Evolutionary conservation across 2,113 vertebrate genomes (phyloP), one percentile per base, ranked within the genome.

Genomic region (Protomyctophum bolini): DNA sequence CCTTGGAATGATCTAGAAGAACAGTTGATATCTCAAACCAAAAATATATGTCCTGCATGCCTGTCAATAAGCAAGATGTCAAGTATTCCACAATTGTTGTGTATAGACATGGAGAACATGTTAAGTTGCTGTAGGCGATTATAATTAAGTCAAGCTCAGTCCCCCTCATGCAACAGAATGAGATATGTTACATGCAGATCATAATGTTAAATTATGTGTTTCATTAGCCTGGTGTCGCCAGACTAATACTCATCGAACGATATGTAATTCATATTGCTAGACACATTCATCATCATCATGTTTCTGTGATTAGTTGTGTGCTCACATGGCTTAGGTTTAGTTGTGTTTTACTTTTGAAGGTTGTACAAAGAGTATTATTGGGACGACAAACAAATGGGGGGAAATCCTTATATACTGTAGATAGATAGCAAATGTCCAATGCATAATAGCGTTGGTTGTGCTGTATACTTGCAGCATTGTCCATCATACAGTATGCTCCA

Each of bases 401-500:
- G 33, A 41, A 41, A 41, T 41, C 33, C 33, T 4, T 41, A 41
- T 41, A 41, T 41, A 33, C 2, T 33, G 33, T 33, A 41, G 33
- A 41, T 41, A 41, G 33, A 41, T 6, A 41, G 33, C 33, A 41
- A 41, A 41, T 41, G 33, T 41, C 33, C 33, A 41, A 41, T 41
- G 33, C 33, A 41, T 41, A 41, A 41, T 41, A 3, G 58, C 4
- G 7, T 52, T 41, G 49, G 21, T 60, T 54, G 66, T 54, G n/a
- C n/a, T 4, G n/a, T 54, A n/a, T 49, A 47, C n/a, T 52, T 58
- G 54, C 73, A 48, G 6, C 55, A 3, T 46, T 66, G 45, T 59
- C 47, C 56, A 66, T 63, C 55, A 57, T 66, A 21, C 21, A 21
- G 21, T 21, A 66, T 80, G 79, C 64, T 67, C 45, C 54, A 75